Evolutionary conservation across 2,113 vertebrate species (phyloP).

Genomic region (Oceanites oceanicus): DNA sequence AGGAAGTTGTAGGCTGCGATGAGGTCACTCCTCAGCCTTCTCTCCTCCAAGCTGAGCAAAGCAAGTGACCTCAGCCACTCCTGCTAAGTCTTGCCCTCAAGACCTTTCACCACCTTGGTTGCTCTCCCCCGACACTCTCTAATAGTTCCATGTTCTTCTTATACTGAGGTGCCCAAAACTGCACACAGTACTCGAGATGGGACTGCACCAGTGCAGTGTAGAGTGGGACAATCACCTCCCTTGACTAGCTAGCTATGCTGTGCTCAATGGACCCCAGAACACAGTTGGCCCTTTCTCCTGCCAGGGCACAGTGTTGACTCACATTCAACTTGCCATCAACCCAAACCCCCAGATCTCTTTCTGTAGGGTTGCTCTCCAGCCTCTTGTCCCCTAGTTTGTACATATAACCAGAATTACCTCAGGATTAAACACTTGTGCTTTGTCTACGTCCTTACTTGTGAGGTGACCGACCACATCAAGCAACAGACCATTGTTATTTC

Average conservation of each 20-base stretch:
- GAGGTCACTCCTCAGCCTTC: not conserved
- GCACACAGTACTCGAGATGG: not conserved
- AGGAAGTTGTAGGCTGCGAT: not conserved
- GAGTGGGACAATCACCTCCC: not conserved
- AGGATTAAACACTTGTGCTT: not conserved
- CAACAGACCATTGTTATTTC: not conserved
- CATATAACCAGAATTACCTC: not conserved
- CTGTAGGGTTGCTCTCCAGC: not conserved
- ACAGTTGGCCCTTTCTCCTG: not conserved
- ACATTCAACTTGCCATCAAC: not conserved
- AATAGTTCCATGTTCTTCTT: too few species aligned
- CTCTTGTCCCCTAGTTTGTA: not conserved
- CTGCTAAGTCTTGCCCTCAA: not conserved
- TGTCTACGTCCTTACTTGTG: not conserved
- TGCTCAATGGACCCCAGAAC: not conserved
- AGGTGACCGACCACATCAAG: not conserved
- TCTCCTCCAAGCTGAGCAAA: not conserved
- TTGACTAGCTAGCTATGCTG: accelerated
- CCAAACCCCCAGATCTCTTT: not conserved
- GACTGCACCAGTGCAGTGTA: not conserved
- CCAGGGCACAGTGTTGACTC: not conserved
- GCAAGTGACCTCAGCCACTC: not conserved
- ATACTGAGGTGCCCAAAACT: too few species aligned
- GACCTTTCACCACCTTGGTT: not conserved
- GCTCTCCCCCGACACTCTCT: not conserved